Base-by-base conservation (phyloP, 2,113 vertebrate species). In the Saiga tatarica region DNA sequence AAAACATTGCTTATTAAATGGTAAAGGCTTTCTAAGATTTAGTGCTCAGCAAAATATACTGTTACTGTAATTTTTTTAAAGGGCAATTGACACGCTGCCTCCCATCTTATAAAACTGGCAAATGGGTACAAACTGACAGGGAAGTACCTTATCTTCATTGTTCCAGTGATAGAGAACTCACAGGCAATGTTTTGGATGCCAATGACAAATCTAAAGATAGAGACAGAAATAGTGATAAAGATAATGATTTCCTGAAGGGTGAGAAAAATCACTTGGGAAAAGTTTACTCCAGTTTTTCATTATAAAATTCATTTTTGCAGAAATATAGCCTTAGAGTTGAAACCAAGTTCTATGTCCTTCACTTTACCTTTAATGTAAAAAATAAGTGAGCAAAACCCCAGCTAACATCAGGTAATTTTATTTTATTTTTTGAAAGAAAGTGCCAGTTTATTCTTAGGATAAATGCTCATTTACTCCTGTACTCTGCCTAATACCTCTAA, bases 201-300 rank as follows among this genome's bases (percentile, higher is more conserved):
- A 98, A 55, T 97, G 96, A 97, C 95, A 97, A 97, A 97, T 93
- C 91, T 96, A 62, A 97, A 57, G 93, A 95, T 91, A 84, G 47
- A 2, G 57, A 79, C 3, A 94, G 91, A 95, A 94, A 94, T 95
- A 55, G 78, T 45, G n/a, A 16, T 89, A 71, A 91, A 76, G 60
- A 94, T 95, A 97, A 96, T 95, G 79, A 95, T 96, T 97, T 98
- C 89, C 78, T 98, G 96, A 95, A 93, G 91, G 82, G 88, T 84
- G 15, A 94, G 74, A 86, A 97, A 97, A 98, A 88, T 62, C 98
- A 97, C 96, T 62, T 71, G 96, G 90, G 96, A 96, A 87, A 94
- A 84, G 39, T 93, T 79, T 60, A 60, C 88, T 94, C 97, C 94
- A 87, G 42, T 93, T 28, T 97, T 98, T 97, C 83, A 97, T 97